Evolutionary conservation across 2,113 vertebrate genomes (phyloP).

Genomic region (Hydrolagus affinis): DNA sequence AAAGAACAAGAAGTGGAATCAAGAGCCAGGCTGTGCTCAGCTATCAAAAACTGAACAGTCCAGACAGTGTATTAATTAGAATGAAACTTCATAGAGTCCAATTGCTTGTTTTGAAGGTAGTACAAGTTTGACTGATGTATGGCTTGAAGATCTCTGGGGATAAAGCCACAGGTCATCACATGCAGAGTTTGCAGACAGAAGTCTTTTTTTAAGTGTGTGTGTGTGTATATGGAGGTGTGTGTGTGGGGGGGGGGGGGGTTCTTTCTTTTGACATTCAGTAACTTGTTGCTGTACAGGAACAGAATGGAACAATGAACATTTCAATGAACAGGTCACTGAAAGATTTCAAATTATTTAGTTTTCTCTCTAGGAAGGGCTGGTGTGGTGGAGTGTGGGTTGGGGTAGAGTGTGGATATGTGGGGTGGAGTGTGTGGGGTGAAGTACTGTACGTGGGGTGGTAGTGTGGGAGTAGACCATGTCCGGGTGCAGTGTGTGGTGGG

Average conservation of each 20-base stretch:
- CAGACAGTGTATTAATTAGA: constrained; percentile 78
- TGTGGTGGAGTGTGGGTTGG: no score
- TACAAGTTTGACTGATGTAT: constrained; percentile 83
- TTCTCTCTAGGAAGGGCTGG: constrained; percentile 85
- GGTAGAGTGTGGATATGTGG: no score
- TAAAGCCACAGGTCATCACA: constrained; percentile 95
- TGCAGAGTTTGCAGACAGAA: constrained; percentile 81
- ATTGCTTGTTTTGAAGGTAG: constrained; percentile 77
- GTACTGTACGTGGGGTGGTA: no score
- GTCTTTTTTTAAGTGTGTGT: no score
- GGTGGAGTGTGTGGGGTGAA: no score
- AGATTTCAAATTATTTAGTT: constrained; percentile 92
- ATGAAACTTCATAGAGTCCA: constrained; percentile 77
- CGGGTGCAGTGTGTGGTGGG: no score
- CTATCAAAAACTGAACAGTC: constrained; percentile 93
- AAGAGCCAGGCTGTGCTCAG: constrained; percentile 83
- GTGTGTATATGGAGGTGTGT: no score
- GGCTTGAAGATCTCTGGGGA: constrained; percentile 76
- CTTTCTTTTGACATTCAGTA: constrained; percentile 88
- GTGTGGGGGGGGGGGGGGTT: no score
- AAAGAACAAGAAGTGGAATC: constrained; percentile 65
- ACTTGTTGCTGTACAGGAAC: constrained; percentile 98
- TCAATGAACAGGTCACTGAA: constrained; percentile 99
- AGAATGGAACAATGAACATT: constrained; percentile 98
- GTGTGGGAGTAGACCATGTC: no score